A percentile compares a stretch with the other conserved stretches of the same genome.
These are phyloP conservation scores for Drosophila kurseongensis DNA, from an alignment of 1,140 invertebrate species.

Conservation along the genomic window DNA sequence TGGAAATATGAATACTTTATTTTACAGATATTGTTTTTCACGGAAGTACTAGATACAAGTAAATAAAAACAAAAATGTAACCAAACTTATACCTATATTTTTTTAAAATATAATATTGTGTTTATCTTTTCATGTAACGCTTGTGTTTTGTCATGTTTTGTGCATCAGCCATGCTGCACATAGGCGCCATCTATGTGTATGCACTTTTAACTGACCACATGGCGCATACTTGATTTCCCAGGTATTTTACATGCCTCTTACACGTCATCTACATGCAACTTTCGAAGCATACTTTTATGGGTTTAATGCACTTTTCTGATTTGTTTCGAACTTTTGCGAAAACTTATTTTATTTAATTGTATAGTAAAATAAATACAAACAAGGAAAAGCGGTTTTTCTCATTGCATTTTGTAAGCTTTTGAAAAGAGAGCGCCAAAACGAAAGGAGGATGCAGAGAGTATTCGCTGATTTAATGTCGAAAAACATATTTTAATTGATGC, in stretches of 20 bases:
- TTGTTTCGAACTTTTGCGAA: not conserved
- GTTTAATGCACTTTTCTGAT: not conserved
- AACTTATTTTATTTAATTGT: conserved; percentile 21
- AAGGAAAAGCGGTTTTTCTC: not conserved
- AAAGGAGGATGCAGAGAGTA: not conserved
- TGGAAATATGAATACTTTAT: too few species aligned
- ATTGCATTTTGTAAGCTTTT: conserved; percentile 2
- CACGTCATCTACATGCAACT: conserved; percentile 29
- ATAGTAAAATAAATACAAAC: conserved; percentile 3
- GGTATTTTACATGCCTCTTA: conserved; percentile 13
- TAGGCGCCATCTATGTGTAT: conserved; percentile 21
- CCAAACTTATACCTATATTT: too few species aligned
- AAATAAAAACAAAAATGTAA: too few species aligned
- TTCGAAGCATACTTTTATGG: conserved; percentile 17
- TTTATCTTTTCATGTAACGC: too few species aligned
- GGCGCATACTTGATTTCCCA: conserved; percentile 30
- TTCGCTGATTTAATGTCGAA: conserved; percentile 28
- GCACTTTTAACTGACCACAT: conserved; percentile 12
- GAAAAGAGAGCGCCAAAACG: not conserved
- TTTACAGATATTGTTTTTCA: too few species aligned
- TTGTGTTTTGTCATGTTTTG: not conserved
- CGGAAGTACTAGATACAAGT: too few species aligned
- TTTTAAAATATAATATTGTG: too few species aligned
- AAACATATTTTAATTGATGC: conserved; percentile 13
- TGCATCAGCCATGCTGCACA: not conserved